Base-by-base conservation (phyloP, 2,797 vertebrate genomes). In the Todus mexicanus region DNA sequence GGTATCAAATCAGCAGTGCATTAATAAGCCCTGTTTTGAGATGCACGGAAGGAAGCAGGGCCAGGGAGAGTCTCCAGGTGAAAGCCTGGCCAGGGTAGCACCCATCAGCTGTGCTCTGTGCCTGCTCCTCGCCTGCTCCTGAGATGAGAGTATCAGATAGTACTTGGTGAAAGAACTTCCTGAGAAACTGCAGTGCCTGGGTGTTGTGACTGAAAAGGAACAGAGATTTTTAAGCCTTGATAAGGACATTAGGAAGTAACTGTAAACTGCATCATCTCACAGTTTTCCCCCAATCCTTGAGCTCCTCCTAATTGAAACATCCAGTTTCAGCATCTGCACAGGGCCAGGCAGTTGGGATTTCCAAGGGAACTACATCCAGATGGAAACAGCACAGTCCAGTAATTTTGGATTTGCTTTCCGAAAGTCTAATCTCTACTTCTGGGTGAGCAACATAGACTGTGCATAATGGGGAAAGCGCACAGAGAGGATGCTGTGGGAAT, bases 241-340 rank as follows among this genome's bases (percentile, higher is more conserved):
- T 16, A 38, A 35, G 54, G 37, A 56, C 8, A 12, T 40, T 37
- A 27, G 42, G 60, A 65, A 69, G 26, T 64, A 68, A n/a, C 40
- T 84, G n/a, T n/a, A n/a, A n/a, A n/a, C n/a, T 71, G 66, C 40
- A 56, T 50, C 42, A 19, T 50, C 37, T 84, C 71, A 63, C 37
- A 68, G 50, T n/a, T 81, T n/a, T 78, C 37, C 75, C 76, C 80
- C 90, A 26, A 63, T 56, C 64, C 59, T 81, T 54, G 33, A 57
- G 59, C 43, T 63, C n/a, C 57, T 61, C 40, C 40, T 89, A 60
- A 84, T 74, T 66, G 66, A 84, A 89, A 94, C 75, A 80, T 84
- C 78, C n/a, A 27, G 12, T 87, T 87, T 64, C 54, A 63, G 31
- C 35, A 40, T 59, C 74, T 50, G 42, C 57, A 45, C 40, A 33